These are phyloP conservation scores for Branchellion lobata DNA, from an alignment of 2,888 invertebrate genomes.

Conservation along the genomic window DNA sequence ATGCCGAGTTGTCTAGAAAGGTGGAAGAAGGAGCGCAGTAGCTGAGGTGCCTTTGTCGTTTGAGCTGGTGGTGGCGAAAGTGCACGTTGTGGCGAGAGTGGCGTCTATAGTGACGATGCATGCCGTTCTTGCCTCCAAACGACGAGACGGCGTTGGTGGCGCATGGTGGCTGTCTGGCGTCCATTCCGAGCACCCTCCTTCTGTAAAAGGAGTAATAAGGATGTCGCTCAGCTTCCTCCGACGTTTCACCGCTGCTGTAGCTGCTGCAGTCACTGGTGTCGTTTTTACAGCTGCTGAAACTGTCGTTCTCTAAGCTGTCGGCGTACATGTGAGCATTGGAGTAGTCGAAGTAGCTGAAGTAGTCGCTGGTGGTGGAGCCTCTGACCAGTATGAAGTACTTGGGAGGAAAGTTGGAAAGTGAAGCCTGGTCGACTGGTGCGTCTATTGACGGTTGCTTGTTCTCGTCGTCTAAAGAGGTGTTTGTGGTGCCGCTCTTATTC, in stretches of 20 bases:
- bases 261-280: conserved; percentile 8
- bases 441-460: neutral
- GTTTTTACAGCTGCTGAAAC: conserved; percentile 12
- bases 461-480: neutral
- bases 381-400: neutral
- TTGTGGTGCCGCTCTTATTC: neutral
- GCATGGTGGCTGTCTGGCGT: conserved; percentile 30
- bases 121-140: neutral
- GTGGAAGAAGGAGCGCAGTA: conserved; percentile 9
- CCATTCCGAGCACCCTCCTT: conserved; percentile 26
- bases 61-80: conserved; percentile 23
- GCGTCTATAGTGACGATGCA: conserved; percentile 9
- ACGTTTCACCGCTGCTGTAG: conserved; percentile 1
- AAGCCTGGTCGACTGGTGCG: neutral
- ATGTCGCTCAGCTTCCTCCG: conserved; percentile 1
- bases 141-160: neutral
- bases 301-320: conserved; percentile 11
- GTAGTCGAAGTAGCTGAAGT: conserved; percentile 10
- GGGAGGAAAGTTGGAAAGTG: neutral
- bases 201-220: conserved; percentile 38
- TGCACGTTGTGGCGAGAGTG: neutral
- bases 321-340: neutral
- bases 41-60: neutral
- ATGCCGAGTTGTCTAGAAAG: neutral
- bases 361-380: conserved; percentile 16